phyloP scores from a whole-genome alignment of 1,140 invertebrate genomes.

The Drosophila ananassae region DNA sequence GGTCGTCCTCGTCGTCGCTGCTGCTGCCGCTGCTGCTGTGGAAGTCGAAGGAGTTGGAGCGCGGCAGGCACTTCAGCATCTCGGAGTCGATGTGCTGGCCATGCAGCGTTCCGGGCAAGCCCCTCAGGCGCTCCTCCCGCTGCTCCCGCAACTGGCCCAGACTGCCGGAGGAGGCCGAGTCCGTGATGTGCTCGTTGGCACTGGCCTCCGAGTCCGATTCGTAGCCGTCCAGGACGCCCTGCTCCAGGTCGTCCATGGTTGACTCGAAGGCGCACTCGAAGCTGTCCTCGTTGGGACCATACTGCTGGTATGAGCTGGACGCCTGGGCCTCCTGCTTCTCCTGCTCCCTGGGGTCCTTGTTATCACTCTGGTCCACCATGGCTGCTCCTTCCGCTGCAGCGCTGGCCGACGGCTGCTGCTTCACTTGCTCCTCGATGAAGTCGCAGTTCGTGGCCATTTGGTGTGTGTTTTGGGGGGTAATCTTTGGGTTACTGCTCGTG shows the following conservation, averaged over 20 bases:
- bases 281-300: slow-evolving; percentile 47
- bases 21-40: slow-evolving; percentile 69
- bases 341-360: slow-evolving; percentile 11
- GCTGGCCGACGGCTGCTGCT: slow-evolving; percentile 45
- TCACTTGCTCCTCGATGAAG: slow-evolving; percentile 67
- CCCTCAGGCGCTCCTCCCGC: slow-evolving; percentile 24
- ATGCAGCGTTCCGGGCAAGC: slow-evolving; percentile 28
- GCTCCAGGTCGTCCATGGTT: slow-evolving; percentile 79
- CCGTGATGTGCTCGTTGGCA: slow-evolving; percentile 54
- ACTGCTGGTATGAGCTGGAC: slow-evolving; percentile 4
- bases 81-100: slow-evolving; percentile 40
- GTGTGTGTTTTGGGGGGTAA: slow-evolving; percentile 19
- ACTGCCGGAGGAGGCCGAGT: slow-evolving; percentile 48
- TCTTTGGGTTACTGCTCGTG: slow-evolving; percentile 29
- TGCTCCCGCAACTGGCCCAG: slow-evolving; percentile 40
- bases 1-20: slow-evolving; percentile 66
- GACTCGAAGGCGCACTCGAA: slow-evolving; percentile 79
- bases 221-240: slow-evolving; percentile 69
- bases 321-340: not conserved
- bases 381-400: slow-evolving; percentile 21
- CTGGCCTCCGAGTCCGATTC: slow-evolving; percentile 77
- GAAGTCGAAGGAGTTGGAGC: slow-evolving; percentile 70
- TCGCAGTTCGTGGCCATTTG: slow-evolving; percentile 78
- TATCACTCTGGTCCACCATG: slow-evolving; percentile 39
- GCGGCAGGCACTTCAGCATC: slow-evolving; percentile 57